A percentile compares a stretch with the other conserved stretches of the same genome.
Conservation (phyloP, 2,113 vertebrate species). For the Pavo muticus region DNA sequence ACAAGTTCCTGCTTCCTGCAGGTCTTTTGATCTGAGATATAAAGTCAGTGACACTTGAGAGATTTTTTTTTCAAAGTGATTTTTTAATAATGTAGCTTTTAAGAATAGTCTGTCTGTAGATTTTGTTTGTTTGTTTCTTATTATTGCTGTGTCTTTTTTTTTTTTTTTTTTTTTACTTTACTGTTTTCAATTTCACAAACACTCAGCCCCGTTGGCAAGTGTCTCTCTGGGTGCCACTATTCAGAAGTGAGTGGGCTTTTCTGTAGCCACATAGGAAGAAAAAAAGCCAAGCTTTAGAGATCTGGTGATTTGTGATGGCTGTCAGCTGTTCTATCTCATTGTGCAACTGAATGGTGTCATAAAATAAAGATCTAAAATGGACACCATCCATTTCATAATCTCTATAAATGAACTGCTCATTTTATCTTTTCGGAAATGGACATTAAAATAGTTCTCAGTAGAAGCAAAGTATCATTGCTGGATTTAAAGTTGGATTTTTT, state of each 20-base stretch:
- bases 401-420: not conserved
- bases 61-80: not conserved
- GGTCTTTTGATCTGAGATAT: not conserved
- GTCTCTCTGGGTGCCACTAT: not conserved
- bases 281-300: not conserved
- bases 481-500: not conserved
- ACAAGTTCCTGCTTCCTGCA: not conserved
- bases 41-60: not conserved
- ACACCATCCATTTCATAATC: not conserved
- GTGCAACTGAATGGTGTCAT: not conserved
- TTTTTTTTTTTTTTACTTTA: not conserved
- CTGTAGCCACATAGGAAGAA: not conserved
- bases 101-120: not conserved
- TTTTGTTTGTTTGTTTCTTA: too few relatives aligned
- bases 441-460: not conserved
- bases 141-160: not conserved
- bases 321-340: not conserved
- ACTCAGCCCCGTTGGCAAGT: accelerated
- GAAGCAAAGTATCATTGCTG: not conserved
- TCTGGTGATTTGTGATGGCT: not conserved
- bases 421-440: not conserved
- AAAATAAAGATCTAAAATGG: not conserved
- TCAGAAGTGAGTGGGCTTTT: not conserved
- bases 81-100: not conserved
- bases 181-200: not conserved